Percentiles rank a stretch among this genome's conserved stretches.
phyloP scores from a whole-genome alignment of 2,113 vertebrate species.

The Pituophis catenifer region DNA sequence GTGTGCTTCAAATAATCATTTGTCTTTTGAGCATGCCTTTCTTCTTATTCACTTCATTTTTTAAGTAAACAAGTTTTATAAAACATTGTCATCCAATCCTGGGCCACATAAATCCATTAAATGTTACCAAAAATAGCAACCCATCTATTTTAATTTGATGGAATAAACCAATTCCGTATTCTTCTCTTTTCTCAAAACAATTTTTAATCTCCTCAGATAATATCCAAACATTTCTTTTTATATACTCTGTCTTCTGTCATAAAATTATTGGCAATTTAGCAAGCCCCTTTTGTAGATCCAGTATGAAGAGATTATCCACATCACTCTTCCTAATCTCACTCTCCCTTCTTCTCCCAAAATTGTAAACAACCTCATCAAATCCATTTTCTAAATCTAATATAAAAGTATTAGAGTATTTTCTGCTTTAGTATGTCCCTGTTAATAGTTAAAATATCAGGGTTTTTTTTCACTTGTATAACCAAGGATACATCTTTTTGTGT shows the following conservation, averaged over 20 bases:
- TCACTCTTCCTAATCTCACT: not conserved
- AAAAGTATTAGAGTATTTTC: not conserved
- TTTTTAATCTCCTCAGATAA: not conserved
- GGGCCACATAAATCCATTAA: not conserved
- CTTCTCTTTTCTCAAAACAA: not conserved
- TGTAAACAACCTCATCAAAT: not conserved
- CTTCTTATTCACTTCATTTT: not conserved
- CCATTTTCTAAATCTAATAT: not conserved
- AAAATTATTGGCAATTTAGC: not conserved
- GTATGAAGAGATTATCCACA: not conserved
- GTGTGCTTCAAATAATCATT: not conserved
- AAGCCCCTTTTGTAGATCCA: not conserved
- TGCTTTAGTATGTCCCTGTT: too few relatives aligned
- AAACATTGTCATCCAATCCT: not conserved
- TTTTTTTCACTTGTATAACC: not conserved
- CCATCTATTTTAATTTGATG: not conserved
- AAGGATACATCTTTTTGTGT: not conserved
- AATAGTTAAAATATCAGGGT: not conserved
- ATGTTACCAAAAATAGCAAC: not conserved
- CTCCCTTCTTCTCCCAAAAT: not conserved
- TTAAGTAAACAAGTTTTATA: not conserved
- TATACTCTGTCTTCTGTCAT: not conserved
- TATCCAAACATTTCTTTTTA: not conserved
- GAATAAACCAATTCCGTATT: not conserved
- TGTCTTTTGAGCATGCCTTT: not conserved